Evolutionary conservation across 1,140 invertebrate genomes (phyloP).

Genomic region (Luehdorfia chinensis): DNA sequence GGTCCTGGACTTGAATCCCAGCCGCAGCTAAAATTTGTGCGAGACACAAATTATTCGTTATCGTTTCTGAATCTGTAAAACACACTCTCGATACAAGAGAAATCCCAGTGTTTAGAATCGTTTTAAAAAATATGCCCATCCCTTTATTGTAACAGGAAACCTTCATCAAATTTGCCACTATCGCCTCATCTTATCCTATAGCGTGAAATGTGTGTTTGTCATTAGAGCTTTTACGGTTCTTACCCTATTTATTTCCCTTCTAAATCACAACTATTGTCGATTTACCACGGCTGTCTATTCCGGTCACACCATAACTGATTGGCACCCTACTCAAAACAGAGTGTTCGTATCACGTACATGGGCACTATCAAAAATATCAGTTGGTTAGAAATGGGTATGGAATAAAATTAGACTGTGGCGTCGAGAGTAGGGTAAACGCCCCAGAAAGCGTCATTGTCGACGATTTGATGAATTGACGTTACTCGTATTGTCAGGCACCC

Average conservation of each 20-base stretch:
- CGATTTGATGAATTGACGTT: slow-evolving; percentile 62
- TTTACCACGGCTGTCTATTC: slow-evolving; percentile 61
- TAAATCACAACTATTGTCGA: slow-evolving; percentile 66
- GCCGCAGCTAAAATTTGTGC: too few species aligned
- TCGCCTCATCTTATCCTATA: slow-evolving; percentile 37
- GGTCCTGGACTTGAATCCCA: too few species aligned
- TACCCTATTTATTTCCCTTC: slow-evolving; percentile 65
- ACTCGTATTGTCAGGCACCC: slow-evolving; percentile 54
- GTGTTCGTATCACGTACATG: slow-evolving; percentile 23
- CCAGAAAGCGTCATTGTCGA: slow-evolving; percentile 48
- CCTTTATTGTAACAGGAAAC: slow-evolving; percentile 23
- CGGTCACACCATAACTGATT: slow-evolving; percentile 38
- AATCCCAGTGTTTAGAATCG: too few species aligned
- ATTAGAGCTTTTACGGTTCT: slow-evolving; percentile 62
- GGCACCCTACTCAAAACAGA: slow-evolving; percentile 32
- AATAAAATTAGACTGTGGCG: slow-evolving; percentile 36
- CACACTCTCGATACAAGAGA: too few species aligned
- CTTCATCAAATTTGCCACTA: slow-evolving; percentile 60
- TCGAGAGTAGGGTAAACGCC: slow-evolving; percentile 44
- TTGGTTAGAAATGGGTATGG: slow-evolving; percentile 19
- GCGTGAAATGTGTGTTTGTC: slow-evolving; percentile 69
- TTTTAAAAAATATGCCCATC: too few species aligned
- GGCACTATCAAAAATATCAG: slow-evolving; percentile 17
- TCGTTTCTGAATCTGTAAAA: too few species aligned
- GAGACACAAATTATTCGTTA: too few species aligned